Evolutionary conservation across 2,797 vertebrate species (phyloP).

Genomic region (Delichon dasypus): DNA sequence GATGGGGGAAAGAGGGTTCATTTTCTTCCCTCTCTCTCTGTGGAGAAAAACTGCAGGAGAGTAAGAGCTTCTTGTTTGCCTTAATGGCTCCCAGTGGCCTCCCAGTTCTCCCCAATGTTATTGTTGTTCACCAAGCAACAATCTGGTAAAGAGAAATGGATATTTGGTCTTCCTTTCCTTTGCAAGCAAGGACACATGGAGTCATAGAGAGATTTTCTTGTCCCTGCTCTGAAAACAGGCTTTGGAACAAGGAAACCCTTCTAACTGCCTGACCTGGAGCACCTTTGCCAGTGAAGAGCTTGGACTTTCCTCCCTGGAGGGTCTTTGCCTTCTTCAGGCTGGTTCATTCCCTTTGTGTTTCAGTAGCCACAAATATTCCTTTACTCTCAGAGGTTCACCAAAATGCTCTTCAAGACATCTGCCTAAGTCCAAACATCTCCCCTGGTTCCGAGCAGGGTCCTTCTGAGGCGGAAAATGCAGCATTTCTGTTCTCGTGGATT

Average conservation of each 20-base stretch:
- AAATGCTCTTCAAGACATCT: not conserved
- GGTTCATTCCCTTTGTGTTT: not conserved
- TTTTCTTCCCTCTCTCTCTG: not conserved
- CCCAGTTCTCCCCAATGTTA: not conserved
- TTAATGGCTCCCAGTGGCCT: not conserved
- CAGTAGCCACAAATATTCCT: not conserved
- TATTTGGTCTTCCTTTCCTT: not conserved
- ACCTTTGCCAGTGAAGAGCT: not conserved
- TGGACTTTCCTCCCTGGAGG: not conserved
- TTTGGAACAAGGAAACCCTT: not conserved
- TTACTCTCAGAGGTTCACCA: not conserved
- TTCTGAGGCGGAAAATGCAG: not conserved
- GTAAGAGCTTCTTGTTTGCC: not conserved
- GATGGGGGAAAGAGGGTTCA: slow-evolving; percentile 6
- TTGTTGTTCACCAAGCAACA: not conserved
- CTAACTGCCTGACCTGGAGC: not conserved
- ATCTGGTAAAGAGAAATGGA: not conserved
- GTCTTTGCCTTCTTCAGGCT: not conserved
- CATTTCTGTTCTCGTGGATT: not conserved
- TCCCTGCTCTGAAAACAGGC: not conserved
- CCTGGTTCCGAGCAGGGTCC: not conserved
- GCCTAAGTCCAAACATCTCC: too few species aligned
- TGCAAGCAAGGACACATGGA: not conserved
- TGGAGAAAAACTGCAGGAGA: not conserved
- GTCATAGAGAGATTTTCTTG: not conserved